Base-by-base conservation (phyloP, 1,140 invertebrate species). In the Brachionus rubens region DNA sequence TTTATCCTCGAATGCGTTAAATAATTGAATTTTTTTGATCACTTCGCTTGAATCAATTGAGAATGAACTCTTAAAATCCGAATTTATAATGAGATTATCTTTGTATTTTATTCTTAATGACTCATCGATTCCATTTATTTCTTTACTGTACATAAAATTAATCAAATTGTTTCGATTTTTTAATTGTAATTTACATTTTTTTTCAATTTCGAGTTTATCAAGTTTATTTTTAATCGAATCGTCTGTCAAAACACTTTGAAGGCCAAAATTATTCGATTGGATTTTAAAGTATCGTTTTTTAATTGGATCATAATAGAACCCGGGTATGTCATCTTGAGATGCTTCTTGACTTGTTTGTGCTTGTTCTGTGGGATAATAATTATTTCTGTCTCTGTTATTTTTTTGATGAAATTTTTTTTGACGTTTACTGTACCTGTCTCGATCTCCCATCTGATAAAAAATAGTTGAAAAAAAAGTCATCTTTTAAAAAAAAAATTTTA, bases 251-350 rank as follows among this genome's bases (percentile, higher is more conserved):
- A 65, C 59, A 65, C 30, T 65, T 28, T 65, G 5, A 3, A 65
- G 5, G 9, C 59, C 33, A 24, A 65, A 65, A 65, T 9, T 36
- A 21, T 72, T 72, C 30, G 21, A 16, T 72, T 72, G 68, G 10
- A 72, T 54, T 72, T 50, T 72, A 30, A 72, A 72, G 30, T 72
- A 72, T 54, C 26, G 48, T 12, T 72, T 72, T 54, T 54, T 72
- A 3, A 50, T 16, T 19, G 68, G 68, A 72, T 72, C 68, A 72
- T 36, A 72, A 28, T 72, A 72, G 24, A 72, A 72, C 6, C 68
- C 68, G 9, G 68, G 68, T 14, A 16, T 59, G 7, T 3, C 36
- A 7, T 59, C 54, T 1, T 14, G 5, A 6, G 54, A 59, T n/a
- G 28, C 21, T 7, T 16, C 19, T 40, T 28, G 30, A 10, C n/a